Conservation (phyloP, 2,888 invertebrate genomes). For the Oligia strigilis region DNA sequence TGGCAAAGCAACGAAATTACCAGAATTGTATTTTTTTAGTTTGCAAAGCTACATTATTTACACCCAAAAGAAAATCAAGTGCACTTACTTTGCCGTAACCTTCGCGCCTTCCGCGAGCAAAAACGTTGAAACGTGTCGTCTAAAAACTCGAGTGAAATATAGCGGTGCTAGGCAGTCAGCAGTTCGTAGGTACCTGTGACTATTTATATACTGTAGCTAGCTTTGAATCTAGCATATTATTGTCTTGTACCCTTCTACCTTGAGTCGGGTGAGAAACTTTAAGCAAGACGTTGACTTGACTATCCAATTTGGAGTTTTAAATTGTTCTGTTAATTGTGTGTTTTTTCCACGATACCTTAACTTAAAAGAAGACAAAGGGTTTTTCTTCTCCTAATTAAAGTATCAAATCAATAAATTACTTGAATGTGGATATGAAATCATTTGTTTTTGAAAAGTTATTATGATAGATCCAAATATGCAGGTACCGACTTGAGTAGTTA, state of each 20-base stretch:
- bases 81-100: constrained; percentile 19
- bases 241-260: constrained; percentile 7
- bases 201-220: constrained; percentile 38
- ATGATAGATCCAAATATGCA: neutral
- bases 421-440: neutral
- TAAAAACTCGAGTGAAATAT: constrained; percentile 57
- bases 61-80: constrained; percentile 18
- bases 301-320: constrained; percentile 4
- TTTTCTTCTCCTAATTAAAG: neutral
- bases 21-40: neutral
- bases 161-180: constrained; percentile 2
- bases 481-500: no score
- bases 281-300: neutral
- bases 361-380: neutral
- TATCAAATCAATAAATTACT: neutral
- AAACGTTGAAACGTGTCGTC: constrained; percentile 48
- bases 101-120: constrained; percentile 43
- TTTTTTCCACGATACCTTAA: no score
- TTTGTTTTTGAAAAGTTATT: neutral
- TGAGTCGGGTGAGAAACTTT: constrained; percentile 13
- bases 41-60: neutral
- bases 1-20: neutral
- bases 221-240: constrained; percentile 12
- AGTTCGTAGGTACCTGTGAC: constrained; percentile 2
- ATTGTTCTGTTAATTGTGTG: neutral